phyloP scores from a whole-genome alignment of 2,888 invertebrate genomes.

The Philopedon plagiatum region DNA sequence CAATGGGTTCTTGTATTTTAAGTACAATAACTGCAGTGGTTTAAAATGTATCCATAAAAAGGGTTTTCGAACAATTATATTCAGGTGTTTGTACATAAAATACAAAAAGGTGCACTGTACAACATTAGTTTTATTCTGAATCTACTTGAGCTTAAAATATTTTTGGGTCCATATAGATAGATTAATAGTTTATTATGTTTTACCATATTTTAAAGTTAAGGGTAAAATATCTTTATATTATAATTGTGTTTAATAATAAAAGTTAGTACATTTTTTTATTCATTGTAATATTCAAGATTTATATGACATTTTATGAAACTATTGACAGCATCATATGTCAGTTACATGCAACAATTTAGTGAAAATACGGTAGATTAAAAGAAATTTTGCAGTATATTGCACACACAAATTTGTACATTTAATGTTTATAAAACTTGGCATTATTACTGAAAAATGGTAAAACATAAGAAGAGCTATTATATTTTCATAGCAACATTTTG shows the following conservation, averaged over 20 bases:
- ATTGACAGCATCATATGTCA: no score
- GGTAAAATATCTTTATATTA: no score
- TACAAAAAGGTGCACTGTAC: constrained; percentile 20
- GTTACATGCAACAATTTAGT: no score
- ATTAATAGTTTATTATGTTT: constrained; percentile 53
- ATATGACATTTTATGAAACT: no score
- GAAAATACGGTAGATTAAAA: neutral
- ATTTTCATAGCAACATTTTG: constrained; percentile 57
- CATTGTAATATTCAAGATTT: no score
- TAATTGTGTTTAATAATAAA: no score
- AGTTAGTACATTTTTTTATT: no score
- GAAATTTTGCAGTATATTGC: neutral
- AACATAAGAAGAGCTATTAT: constrained; percentile 24
- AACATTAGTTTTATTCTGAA: constrained; percentile 36
- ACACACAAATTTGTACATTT: neutral
- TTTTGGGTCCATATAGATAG: constrained; percentile 63
- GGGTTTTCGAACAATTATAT: neutral
- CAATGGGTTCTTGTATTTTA: constrained; percentile 23
- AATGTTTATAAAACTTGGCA: neutral
- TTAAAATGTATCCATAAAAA: neutral
- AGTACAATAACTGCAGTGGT: constrained; percentile 4
- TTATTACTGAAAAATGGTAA: neutral
- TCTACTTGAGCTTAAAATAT: constrained; percentile 65
- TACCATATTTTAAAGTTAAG: constrained; percentile 6
- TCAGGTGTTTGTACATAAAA: constrained; percentile 6